Evolutionary conservation across 2,797 vertebrate genomes (phyloP).

Genomic region (Rhabdophis nuchalis): DNA sequence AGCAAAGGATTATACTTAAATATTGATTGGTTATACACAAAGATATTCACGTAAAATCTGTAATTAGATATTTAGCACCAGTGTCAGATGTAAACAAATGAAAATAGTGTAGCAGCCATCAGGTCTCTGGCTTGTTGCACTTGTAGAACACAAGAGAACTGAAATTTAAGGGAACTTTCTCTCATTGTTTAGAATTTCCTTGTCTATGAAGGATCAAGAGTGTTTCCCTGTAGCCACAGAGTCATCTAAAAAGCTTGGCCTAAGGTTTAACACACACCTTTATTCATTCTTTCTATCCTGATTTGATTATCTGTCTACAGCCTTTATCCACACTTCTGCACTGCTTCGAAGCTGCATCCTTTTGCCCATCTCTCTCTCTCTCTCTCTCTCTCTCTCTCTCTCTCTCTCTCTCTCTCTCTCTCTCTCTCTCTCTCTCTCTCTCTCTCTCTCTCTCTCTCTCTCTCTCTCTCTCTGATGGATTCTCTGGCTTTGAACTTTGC

Average conservation of each 20-base stretch:
- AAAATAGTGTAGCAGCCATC: neutral
- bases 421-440: too few species aligned
- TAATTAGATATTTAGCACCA: neutral
- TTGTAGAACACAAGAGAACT: neutral
- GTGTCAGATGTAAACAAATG: neutral
- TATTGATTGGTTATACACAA: neutral
- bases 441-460: too few species aligned
- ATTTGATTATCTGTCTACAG: neutral
- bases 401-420: too few species aligned
- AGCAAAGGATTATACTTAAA: neutral
- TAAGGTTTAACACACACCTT: neutral
- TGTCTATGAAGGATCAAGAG: neutral
- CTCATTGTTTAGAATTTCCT: neutral
- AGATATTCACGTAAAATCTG: neutral
- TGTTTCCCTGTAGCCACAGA: neutral
- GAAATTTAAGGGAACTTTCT: neutral
- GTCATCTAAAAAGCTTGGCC: neutral
- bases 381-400: too few species aligned
- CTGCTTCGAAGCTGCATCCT: neutral
- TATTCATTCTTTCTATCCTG: neutral
- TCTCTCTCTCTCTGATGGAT: neutral
- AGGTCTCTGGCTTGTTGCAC: neutral
- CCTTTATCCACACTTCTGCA: neutral
- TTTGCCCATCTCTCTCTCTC: neutral
- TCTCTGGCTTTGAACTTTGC: neutral